Evolutionary conservation across 1,140 invertebrate genomes (phyloP).

Genomic region (Drosophila subobscura): DNA sequence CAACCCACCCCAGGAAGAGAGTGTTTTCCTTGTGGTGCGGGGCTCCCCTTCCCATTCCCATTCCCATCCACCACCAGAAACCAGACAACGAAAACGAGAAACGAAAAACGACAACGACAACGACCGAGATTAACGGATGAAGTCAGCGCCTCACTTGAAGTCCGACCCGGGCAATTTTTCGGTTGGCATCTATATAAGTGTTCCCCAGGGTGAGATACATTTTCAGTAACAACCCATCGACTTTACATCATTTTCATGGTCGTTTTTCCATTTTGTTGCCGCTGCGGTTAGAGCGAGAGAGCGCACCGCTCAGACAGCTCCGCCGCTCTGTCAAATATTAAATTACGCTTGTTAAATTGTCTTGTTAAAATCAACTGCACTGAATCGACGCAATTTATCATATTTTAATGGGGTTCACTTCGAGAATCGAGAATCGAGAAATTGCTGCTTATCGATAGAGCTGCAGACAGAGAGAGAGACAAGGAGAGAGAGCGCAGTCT

Average conservation of each 20-base stretch:
- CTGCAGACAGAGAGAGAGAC: no score
- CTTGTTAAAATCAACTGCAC: slow-evolving; percentile 83
- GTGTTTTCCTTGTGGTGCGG: slow-evolving; percentile 33
- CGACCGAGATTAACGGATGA: slow-evolving; percentile 74
- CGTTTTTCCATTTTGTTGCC: slow-evolving; percentile 72
- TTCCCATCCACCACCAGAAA: slow-evolving; percentile 30
- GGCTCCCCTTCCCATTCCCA: slow-evolving; percentile 12
- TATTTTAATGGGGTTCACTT: slow-evolving; percentile 82
- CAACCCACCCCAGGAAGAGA: slow-evolving; percentile 46
- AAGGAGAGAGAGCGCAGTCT: no score
- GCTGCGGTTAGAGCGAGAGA: slow-evolving; percentile 59
- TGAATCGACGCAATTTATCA: slow-evolving; percentile 83
- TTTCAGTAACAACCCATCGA: slow-evolving; percentile 66
- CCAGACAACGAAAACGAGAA: not conserved
- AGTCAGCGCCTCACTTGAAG: slow-evolving; percentile 67
- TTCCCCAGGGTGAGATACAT: slow-evolving; percentile 82
- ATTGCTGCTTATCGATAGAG: slow-evolving; percentile 70
- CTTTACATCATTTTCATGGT: slow-evolving; percentile 82
- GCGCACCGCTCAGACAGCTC: slow-evolving; percentile 6
- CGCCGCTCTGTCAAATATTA: slow-evolving; percentile 81
- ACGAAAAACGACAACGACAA: slow-evolving; percentile 6
- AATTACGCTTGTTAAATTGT: slow-evolving; percentile 83
- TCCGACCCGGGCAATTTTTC: slow-evolving; percentile 72
- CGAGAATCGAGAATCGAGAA: slow-evolving; percentile 47
- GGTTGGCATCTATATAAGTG: slow-evolving; percentile 76